Conservation (phyloP, 2,113 vertebrate species). For the Taurulus bubalis region DNA sequence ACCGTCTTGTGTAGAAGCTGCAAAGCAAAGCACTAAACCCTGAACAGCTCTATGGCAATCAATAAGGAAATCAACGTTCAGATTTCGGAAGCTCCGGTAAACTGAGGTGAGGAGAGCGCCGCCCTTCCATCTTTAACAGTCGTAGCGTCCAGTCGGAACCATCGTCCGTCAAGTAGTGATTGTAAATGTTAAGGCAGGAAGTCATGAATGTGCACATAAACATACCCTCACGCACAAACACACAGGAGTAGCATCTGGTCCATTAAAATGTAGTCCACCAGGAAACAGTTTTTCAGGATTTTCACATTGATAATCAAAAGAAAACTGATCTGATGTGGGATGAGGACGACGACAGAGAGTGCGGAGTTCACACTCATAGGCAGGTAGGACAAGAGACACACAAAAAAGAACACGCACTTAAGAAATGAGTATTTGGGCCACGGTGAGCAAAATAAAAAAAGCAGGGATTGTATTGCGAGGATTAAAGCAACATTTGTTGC, state of each 20-base stretch:
- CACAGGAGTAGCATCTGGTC: slow-evolving; percentile 32
- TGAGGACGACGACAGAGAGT: not conserved
- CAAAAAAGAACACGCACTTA: not conserved
- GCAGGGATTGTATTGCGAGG: not conserved
- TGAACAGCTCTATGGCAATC: not conserved
- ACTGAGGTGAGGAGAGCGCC: not conserved
- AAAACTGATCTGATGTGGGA: slow-evolving; percentile 4
- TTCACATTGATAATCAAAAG: slow-evolving; percentile 19
- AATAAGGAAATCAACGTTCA: not conserved
- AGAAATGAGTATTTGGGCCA: not conserved
- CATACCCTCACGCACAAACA: not conserved
- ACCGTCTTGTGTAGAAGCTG: not conserved
- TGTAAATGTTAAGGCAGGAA: slow-evolving; percentile 67
- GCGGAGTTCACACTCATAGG: not conserved
- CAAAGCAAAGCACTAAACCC: slow-evolving; percentile 27
- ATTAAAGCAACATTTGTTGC: not conserved
- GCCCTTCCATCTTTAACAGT: not conserved
- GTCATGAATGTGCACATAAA: not conserved
- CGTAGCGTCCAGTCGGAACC: slow-evolving; percentile 17
- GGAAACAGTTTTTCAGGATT: not conserved
- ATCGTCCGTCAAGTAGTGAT: too few species aligned
- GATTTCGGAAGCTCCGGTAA: slow-evolving; percentile 1
- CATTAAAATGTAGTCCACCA: not conserved
- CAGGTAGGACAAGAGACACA: not conserved
- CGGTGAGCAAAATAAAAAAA: not conserved